Percentiles rank a stretch among this genome's conserved stretches.
Conservation (phyloP, 2,888 invertebrate species). For the Ophion ventricosus region DNA sequence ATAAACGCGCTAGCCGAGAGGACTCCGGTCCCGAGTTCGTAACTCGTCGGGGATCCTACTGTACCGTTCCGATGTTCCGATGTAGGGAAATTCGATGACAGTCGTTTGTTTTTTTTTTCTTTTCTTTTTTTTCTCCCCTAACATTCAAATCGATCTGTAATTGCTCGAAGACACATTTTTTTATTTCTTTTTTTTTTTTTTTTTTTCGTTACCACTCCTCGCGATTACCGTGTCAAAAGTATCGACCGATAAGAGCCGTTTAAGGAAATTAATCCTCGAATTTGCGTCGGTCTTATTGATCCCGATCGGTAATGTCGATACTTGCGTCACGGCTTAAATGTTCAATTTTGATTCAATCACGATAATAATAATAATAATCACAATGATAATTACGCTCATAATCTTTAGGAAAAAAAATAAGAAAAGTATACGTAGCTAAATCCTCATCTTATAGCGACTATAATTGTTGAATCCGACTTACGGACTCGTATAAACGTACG, state of each 20-base stretch:
- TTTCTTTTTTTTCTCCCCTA: neutral
- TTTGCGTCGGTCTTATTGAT: constrained; percentile 1
- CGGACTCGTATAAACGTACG: constrained; percentile 1
- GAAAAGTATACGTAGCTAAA: neutral
- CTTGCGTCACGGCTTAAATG: constrained; percentile 29
- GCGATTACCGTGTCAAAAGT: neutral
- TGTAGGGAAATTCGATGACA: neutral
- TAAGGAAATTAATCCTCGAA: neutral
- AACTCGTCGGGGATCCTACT: neutral
- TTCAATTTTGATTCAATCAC: constrained; percentile 13
- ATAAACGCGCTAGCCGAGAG: neutral
- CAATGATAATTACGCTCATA: constrained; percentile 12
- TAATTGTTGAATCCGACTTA: constrained; percentile 27
- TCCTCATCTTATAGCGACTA: constrained; percentile 7
- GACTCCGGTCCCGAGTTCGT: constrained; percentile 26
- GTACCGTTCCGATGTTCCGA: neutral
- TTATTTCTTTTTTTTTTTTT: neutral
- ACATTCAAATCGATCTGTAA: neutral
- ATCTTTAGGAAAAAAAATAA: neutral
- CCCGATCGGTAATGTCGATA: constrained; percentile 11
- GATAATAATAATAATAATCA: constrained; percentile 32
- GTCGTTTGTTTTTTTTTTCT: neutral
- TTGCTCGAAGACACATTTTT: neutral
- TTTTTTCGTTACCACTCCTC: constrained; percentile 3
- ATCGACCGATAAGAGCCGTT: neutral